These are phyloP conservation scores for Porites australiensis DNA, from an alignment of 64 coral and sea anemone species.

Conservation along the genomic window DNA sequence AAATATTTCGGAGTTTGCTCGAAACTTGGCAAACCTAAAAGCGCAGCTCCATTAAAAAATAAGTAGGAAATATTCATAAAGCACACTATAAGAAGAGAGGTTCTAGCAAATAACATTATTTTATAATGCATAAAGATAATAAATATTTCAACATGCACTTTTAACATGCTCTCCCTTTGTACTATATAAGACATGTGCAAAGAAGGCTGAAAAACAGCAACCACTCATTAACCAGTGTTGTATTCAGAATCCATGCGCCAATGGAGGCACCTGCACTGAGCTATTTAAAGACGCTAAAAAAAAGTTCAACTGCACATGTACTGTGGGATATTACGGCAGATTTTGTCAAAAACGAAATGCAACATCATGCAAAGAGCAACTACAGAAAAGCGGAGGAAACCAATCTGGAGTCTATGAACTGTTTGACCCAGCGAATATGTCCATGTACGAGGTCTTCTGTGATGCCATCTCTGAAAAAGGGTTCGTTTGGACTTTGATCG, in stretches of 20 bases:
- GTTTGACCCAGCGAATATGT: background rate
- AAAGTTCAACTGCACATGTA: slow-evolving; percentile 72
- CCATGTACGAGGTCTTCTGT: slow-evolving; percentile 27
- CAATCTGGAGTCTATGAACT: background rate
- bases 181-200: background rate
- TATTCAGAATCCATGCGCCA: slow-evolving; percentile 35
- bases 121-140: no score
- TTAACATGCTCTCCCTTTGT: background rate
- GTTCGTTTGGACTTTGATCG: slow-evolving; percentile 69
- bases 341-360: slow-evolving; percentile 52
- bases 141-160: background rate
- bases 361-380: slow-evolving; percentile 45
- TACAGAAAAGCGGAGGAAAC: background rate
- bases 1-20: no score
- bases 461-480: slow-evolving; percentile 54
- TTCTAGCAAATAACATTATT: no score
- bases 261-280: slow-evolving; percentile 58
- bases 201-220: background rate
- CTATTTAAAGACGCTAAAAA: slow-evolving; percentile 38
- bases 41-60: no score
- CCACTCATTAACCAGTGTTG: slow-evolving; percentile 72
- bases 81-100: no score
- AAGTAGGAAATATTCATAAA: no score
- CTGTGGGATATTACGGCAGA: slow-evolving; percentile 11
- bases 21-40: no score